Evolutionary conservation across 1,140 invertebrate genomes (phyloP).

Genomic region (Oryctes rhinoceros): DNA sequence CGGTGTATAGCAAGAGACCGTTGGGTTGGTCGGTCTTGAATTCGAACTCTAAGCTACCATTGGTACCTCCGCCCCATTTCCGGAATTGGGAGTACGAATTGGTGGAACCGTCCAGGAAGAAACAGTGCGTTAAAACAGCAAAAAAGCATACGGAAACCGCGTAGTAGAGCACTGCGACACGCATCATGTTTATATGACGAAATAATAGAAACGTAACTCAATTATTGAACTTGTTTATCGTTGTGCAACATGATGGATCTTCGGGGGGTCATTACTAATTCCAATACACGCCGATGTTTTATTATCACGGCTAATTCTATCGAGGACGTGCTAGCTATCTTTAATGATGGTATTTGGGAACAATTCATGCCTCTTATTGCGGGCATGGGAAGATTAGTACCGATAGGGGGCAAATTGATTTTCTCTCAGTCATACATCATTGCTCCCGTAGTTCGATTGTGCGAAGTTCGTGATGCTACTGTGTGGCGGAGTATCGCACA

Average conservation of each 20-base stretch:
- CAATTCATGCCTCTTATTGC: slow-evolving; percentile 5
- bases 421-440: too few species aligned
- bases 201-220: neutral
- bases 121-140: slow-evolving; percentile 59
- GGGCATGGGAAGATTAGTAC: too few species aligned
- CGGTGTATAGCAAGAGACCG: slow-evolving; percentile 89
- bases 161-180: neutral
- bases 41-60: slow-evolving; percentile 89
- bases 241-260: neutral
- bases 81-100: slow-evolving; percentile 89
- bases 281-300: slow-evolving; percentile 17
- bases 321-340: slow-evolving; percentile 3
- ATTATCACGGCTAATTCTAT: neutral
- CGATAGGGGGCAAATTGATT: too few species aligned
- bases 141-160: neutral
- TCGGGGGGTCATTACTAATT: neutral
- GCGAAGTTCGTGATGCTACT: too few species aligned
- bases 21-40: slow-evolving; percentile 92
- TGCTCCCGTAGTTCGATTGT: too few species aligned
- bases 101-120: slow-evolving; percentile 83
- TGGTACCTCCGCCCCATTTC: slow-evolving; percentile 87
- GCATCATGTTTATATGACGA: neutral
- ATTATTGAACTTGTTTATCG: neutral
- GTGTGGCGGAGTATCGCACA: too few species aligned
- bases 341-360: neutral